Evolutionary conservation across 2,797 vertebrate species (phyloP).

Genomic region (Pseudochirops cupreus): DNA sequence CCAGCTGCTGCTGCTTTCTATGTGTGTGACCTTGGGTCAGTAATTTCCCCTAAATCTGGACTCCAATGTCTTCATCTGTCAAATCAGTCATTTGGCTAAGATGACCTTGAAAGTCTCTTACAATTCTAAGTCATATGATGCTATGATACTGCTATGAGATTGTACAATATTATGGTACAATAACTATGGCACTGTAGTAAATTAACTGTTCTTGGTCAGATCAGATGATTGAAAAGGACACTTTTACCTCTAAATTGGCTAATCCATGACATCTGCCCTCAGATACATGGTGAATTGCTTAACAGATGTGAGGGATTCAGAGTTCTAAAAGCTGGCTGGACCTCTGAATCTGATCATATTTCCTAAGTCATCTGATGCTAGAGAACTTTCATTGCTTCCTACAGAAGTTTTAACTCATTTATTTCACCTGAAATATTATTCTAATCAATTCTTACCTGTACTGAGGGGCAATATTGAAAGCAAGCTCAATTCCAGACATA

Average conservation of each 20-base stretch:
- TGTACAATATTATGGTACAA: not conserved
- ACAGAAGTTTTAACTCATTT: constrained; percentile 7
- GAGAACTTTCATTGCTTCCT: not conserved
- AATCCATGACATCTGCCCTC: not conserved
- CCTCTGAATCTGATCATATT: not conserved
- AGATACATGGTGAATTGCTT: not conserved
- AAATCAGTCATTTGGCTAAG: not conserved
- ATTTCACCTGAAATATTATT: constrained; percentile 32
- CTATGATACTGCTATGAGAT: not conserved
- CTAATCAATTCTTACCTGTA: constrained; percentile 1
- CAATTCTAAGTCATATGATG: not conserved
- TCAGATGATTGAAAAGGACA: not conserved
- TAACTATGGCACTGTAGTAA: not conserved
- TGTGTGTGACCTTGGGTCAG: not conserved
- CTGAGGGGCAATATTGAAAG: constrained; percentile 10
- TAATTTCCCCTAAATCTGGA: not conserved
- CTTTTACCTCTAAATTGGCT: not conserved
- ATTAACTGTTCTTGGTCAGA: not conserved
- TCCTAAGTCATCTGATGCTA: not conserved
- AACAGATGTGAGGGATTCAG: not conserved
- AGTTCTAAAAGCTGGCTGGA: not conserved
- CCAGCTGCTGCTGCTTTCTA: not conserved
- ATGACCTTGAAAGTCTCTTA: not conserved
- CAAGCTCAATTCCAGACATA: not conserved
- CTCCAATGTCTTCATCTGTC: not conserved